Evolutionary conservation across 2,113 vertebrate genomes (phyloP).

Genomic region (Archocentrus centrarchus): DNA sequence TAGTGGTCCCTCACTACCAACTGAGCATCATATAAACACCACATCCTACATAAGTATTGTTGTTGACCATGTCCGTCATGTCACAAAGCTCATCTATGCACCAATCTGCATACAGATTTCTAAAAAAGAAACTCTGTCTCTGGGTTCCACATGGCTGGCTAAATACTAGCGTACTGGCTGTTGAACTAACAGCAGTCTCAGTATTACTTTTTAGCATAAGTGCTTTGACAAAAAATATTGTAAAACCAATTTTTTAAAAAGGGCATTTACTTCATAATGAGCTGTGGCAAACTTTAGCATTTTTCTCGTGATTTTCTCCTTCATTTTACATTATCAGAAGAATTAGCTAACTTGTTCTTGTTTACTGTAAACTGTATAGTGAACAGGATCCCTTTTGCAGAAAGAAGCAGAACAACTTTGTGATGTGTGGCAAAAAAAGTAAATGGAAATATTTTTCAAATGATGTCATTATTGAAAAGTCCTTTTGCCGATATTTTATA

Average conservation of each 20-base stretch:
- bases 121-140: not conserved
- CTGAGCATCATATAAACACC: not conserved
- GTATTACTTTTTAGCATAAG: not conserved
- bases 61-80: not conserved
- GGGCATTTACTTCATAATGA: accelerated
- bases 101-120: slow-evolving; percentile 32
- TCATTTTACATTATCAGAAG: not conserved
- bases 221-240: not conserved
- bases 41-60: not conserved
- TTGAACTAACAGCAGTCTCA: not conserved
- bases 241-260: not conserved
- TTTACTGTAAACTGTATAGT: slow-evolving; percentile 36
- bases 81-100: not conserved
- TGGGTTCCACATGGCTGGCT: not conserved
- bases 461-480: not conserved
- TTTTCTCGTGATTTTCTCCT: not conserved
- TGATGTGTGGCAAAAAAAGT: not conserved
- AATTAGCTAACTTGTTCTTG: not conserved
- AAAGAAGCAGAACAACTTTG: not conserved
- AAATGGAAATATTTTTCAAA: not conserved
- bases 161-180: not conserved
- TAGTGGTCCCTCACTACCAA: not conserved
- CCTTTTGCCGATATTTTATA: not conserved
- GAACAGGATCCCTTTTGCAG: not conserved
- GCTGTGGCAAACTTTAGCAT: not conserved